phyloP scores from a whole-genome alignment of 23 tunicate genomes.

The Diplosoma virens region DNA sequence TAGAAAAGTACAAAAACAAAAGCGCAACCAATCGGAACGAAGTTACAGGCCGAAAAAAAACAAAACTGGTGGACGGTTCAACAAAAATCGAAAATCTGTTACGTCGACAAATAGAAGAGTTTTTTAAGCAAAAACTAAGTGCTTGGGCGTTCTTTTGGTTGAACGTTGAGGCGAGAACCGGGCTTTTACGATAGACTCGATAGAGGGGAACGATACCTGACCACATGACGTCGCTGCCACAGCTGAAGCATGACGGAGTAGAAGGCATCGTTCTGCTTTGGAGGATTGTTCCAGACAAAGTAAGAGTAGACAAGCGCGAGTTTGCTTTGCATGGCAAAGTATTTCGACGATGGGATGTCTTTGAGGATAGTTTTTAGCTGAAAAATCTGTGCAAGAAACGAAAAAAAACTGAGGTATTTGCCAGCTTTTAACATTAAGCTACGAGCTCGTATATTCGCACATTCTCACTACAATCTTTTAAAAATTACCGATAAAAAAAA shows the following conservation, averaged over 20 bases:
- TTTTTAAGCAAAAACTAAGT: no score
- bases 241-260: slow-evolving; percentile 73
- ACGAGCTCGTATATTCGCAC: neutral
- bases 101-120: no score
- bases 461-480: neutral
- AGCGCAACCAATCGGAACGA: no score
- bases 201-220: slow-evolving; percentile 22
- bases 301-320: slow-evolving; percentile 38
- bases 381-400: slow-evolving; percentile 22
- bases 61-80: no score
- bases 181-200: no score
- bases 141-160: no score
- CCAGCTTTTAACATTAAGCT: neutral
- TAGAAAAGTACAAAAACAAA: no score
- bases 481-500: neutral
- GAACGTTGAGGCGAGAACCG: no score
- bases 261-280: slow-evolving; percentile 72
- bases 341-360: neutral
- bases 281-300: slow-evolving; percentile 75
- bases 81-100: no score
- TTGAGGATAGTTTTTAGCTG: slow-evolving; percentile 45
- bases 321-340: slow-evolving; percentile 45
- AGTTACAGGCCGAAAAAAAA: no score
- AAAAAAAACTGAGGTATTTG: neutral
- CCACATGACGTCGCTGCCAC: slow-evolving; percentile 72